phyloP scores from a whole-genome alignment of 2,888 invertebrate species.

The Ferdinandea cuprea region DNA sequence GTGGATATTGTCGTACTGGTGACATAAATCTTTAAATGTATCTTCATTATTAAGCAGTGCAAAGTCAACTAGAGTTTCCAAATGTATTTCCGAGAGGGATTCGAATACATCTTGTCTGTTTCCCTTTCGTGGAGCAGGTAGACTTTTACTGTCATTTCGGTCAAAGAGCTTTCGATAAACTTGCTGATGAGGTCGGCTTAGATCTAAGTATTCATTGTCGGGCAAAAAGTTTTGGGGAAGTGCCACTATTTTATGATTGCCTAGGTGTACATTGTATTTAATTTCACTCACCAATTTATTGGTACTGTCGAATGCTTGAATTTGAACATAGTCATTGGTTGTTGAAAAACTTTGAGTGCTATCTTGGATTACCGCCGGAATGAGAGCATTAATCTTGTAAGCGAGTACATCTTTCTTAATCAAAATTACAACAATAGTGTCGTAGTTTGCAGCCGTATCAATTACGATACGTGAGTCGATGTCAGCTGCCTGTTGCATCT shows the following conservation, averaged over 20 bases:
- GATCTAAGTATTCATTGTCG: neutral
- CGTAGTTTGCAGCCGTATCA: neutral
- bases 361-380: neutral
- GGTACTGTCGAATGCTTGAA: neutral
- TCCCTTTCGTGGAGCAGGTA: neutral
- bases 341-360: neutral
- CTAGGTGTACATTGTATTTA: neutral
- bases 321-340: neutral
- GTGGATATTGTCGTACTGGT: neutral
- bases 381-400: neutral
- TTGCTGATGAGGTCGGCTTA: neutral
- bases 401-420: neutral
- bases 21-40: neutral
- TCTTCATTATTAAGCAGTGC: neutral
- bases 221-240: neutral
- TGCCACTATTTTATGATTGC: neutral
- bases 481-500: neutral
- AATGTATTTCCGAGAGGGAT: neutral
- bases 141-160: neutral
- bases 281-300: neutral
- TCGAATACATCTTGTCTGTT: neutral
- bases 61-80: neutral
- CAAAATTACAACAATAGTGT: neutral
- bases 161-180: neutral
- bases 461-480: neutral